phyloP scores from a whole-genome alignment of 2,113 vertebrate species.

The Ivindomyrus marchei region DNA sequence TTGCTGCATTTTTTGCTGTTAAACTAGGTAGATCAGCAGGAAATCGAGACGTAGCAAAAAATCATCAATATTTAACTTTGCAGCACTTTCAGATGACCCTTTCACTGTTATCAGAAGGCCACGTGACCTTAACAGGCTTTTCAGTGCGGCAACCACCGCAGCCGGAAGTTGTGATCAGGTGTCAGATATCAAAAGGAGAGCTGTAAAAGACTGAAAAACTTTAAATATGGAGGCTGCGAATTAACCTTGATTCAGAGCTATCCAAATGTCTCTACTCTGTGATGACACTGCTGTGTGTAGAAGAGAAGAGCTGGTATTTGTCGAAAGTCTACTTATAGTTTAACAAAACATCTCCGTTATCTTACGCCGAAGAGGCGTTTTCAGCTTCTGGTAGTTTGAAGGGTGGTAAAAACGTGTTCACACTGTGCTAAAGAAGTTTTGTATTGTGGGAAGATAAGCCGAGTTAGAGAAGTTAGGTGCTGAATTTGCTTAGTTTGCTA shows the following conservation, averaged over 20 bases:
- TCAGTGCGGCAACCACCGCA: not conserved
- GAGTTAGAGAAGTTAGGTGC: not conserved
- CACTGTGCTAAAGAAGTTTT: not conserved
- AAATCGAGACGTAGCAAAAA: not conserved
- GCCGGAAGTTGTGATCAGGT: not conserved
- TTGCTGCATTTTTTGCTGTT: not conserved
- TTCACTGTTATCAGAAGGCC: not conserved
- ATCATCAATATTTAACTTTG: not conserved
- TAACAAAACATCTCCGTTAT: not conserved
- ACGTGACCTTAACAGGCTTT: not conserved
- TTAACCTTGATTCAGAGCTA: not conserved
- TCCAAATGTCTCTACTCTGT: not conserved
- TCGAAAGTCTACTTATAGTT: not conserved
- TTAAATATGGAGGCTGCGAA: not conserved
- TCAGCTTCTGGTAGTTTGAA: not conserved
- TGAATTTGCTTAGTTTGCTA: not conserved
- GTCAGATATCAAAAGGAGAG: not conserved
- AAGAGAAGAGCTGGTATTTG: not conserved
- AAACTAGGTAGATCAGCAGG: not conserved
- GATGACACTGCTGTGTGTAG: not conserved
- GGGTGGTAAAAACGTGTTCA: not conserved
- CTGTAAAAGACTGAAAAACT: not conserved
- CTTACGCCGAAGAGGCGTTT: not conserved
- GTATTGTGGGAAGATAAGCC: not conserved
- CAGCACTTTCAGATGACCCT: not conserved